Percentiles rank a stretch among this genome's conserved stretches.
These are phyloP conservation scores for Vultur gryphus DNA, from an alignment of 2,797 vertebrate species.

Conservation along the genomic window DNA sequence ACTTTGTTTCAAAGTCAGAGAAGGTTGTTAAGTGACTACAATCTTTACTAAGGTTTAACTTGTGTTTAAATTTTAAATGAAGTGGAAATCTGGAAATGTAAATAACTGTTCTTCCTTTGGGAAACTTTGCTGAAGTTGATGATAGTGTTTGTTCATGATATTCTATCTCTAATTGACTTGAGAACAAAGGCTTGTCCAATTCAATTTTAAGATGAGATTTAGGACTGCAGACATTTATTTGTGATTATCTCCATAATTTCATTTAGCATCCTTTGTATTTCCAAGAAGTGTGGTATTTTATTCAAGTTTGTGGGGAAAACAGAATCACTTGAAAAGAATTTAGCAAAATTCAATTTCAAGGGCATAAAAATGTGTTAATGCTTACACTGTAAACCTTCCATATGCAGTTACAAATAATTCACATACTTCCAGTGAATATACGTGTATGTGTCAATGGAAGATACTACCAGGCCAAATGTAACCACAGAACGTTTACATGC, in stretches of 20 bases:
- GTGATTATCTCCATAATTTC: neutral
- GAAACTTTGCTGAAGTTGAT: neutral
- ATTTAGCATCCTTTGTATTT: neutral
- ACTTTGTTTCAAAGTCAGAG: neutral
- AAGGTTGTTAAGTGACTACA: neutral
- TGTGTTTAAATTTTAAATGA: neutral
- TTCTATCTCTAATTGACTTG: neutral
- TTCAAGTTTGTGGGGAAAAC: neutral
- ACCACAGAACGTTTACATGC: neutral
- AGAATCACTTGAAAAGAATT: neutral
- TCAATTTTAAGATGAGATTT: neutral
- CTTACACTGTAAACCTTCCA: neutral
- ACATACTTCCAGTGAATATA: neutral
- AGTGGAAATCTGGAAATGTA: neutral
- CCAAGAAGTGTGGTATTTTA: neutral
- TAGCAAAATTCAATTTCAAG: neutral
- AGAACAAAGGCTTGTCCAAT: neutral
- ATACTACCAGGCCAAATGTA: neutral
- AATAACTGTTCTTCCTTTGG: neutral
- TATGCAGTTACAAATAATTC: neutral
- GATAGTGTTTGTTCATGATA: neutral
- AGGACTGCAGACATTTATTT: neutral
- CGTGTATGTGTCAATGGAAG: neutral
- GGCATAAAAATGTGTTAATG: neutral
- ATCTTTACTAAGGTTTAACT: neutral